Percentiles rank a stretch among this genome's conserved stretches.
These are phyloP conservation scores for Mormyrus hasselquistii DNA, from an alignment of 2,797 vertebrate genomes.

Conservation along the genomic window DNA sequence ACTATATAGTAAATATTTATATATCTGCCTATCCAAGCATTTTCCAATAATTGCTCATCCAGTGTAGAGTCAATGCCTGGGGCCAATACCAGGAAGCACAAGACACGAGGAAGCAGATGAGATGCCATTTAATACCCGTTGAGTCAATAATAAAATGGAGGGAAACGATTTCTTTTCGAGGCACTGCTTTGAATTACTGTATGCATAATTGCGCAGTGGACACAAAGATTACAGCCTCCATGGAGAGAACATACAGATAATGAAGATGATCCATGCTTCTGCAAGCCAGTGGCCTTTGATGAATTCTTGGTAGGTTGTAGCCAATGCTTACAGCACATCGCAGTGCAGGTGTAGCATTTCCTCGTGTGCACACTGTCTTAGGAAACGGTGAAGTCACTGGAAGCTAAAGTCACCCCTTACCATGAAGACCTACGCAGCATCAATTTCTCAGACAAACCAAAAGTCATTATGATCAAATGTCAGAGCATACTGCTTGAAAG, in stretches of 20 bases:
- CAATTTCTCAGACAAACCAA: background rate
- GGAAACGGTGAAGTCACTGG: background rate
- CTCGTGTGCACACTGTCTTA: background rate
- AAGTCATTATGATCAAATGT: background rate
- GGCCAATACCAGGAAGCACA: background rate
- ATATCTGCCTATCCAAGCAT: background rate
- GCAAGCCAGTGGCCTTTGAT: background rate
- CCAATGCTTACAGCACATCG: background rate
- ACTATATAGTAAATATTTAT: background rate
- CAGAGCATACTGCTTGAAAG: background rate
- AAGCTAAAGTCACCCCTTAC: background rate
- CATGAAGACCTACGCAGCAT: background rate
- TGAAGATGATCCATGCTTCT: background rate
- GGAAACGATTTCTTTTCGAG: background rate
- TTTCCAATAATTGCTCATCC: conserved; percentile 9
- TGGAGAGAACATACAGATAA: background rate
- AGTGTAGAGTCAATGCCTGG: background rate
- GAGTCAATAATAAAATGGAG: background rate
- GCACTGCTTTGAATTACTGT: background rate
- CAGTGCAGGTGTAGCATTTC: background rate
- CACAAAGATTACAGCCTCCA: background rate
- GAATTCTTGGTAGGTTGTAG: background rate
- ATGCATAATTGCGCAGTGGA: background rate
- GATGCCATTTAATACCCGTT: background rate
- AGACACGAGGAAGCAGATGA: background rate